phyloP scores from a whole-genome alignment of 2,888 invertebrate genomes.

The Luffia ferchaultella region DNA sequence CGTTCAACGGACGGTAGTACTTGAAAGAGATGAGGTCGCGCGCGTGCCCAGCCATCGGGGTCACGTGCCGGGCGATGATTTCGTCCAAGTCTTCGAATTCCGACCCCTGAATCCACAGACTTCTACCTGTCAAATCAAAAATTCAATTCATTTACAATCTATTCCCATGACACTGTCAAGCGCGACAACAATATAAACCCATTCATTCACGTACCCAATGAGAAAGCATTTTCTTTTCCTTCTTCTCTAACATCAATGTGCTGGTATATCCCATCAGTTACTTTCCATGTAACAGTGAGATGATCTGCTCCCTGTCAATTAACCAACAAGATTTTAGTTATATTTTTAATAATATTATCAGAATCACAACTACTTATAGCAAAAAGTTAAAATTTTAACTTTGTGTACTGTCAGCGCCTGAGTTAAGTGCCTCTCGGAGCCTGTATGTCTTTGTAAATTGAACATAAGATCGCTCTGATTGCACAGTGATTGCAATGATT shows the following conservation, averaged over 20 bases:
- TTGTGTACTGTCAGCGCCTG: no score
- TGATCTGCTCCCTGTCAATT: slow-evolving; percentile 83
- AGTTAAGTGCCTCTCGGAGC: no score
- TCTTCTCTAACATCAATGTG: slow-evolving; percentile 97
- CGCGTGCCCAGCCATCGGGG: slow-evolving; percentile 95
- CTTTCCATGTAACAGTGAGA: slow-evolving; percentile 98
- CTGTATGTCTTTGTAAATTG: no score
- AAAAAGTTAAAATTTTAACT: no score
- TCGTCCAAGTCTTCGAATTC: slow-evolving; percentile 99
- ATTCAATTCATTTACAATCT: no score
- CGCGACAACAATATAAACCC: not conserved
- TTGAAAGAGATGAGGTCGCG: slow-evolving; percentile 92
- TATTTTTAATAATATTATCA: slow-evolving; percentile 4
- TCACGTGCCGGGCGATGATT: slow-evolving; percentile 96
- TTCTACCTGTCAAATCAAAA: slow-evolving; percentile 37
- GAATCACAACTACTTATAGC: no score
- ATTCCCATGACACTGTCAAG: no score
- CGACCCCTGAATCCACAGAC: slow-evolving; percentile 87
- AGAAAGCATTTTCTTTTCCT: slow-evolving; percentile 96
- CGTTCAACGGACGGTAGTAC: slow-evolving; percentile 83
- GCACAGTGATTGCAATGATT: no score
- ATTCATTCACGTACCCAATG: slow-evolving; percentile 73
- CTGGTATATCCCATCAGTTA: slow-evolving; percentile 91
- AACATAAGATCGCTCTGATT: no score
- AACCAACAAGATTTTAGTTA: not conserved